Conservation (phyloP, 2,113 vertebrate species). For the Syngnathus scovelli region DNA sequence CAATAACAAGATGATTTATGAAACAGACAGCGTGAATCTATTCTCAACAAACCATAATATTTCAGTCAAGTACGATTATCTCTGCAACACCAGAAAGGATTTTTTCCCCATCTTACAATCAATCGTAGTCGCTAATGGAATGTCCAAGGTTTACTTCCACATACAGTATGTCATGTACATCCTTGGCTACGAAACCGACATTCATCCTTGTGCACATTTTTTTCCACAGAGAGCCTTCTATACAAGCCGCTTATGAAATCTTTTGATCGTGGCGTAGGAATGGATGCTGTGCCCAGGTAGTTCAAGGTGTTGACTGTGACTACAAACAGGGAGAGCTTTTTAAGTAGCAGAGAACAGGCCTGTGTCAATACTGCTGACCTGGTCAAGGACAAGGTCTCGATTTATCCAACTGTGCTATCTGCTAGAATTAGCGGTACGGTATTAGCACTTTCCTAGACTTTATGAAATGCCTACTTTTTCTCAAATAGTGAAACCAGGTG, state of each 20-base stretch:
- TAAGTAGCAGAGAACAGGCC: constrained; percentile 37
- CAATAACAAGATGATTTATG: background rate
- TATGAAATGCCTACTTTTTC: constrained; percentile 26
- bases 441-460: constrained; percentile 21
- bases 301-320: constrained; percentile 44
- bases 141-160: background rate
- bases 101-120: background rate
- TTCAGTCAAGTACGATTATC: background rate
- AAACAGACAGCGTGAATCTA: constrained; percentile 1
- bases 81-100: background rate
- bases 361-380: constrained; percentile 45
- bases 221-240: constrained; percentile 43
- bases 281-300: constrained; percentile 16
- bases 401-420: constrained; percentile 37
- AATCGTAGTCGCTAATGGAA: background rate
- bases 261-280: constrained; percentile 30
- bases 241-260: constrained; percentile 28
- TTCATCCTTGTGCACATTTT: constrained; percentile 23
- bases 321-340: constrained; percentile 48
- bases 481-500: constrained; percentile 6
- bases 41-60: constrained; percentile 1
- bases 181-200: constrained; percentile 22
- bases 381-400: constrained; percentile 41
- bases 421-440: constrained; percentile 32
- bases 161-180: constrained; percentile 11